phyloP scores from a whole-genome alignment of 2,888 invertebrate genomes.

The Aspidiotus rigidus region DNA sequence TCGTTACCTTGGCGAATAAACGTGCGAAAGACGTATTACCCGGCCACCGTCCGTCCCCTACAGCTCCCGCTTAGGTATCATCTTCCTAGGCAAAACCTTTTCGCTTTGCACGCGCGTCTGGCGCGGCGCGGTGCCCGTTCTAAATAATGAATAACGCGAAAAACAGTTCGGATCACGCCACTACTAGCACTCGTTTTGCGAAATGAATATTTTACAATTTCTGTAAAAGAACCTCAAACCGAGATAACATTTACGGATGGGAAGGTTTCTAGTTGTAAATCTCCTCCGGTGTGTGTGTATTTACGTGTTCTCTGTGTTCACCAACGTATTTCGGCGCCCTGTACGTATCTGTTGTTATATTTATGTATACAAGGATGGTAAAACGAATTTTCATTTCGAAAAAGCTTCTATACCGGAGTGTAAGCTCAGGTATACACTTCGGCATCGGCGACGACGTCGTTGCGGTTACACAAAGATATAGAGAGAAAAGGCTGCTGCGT shows the following conservation, averaged over 20 bases:
- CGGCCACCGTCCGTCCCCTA: no score
- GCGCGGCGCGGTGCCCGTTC: neutral
- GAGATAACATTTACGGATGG: slow-evolving; percentile 4
- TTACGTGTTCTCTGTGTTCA: no score
- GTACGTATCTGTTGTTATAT: no score
- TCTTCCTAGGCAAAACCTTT: neutral
- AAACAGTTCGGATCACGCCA: neutral
- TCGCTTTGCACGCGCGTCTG: neutral
- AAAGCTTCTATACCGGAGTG: neutral
- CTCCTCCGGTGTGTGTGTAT: neutral
- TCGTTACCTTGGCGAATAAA: no score
- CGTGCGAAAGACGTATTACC: no score
- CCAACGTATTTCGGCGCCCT: no score
- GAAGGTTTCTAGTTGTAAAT: neutral
- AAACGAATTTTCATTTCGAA: neutral
- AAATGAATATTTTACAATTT: slow-evolving; percentile 3
- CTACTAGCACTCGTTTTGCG: neutral
- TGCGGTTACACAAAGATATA: neutral
- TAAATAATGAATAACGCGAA: slow-evolving; percentile 2
- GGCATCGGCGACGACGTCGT: neutral
- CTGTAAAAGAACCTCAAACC: slow-evolving; percentile 3
- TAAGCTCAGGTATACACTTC: neutral
- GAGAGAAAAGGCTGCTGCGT: neutral
- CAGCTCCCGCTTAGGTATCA: no score
- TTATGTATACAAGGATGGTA: neutral